phyloP scores from a whole-genome alignment of 2,113 vertebrate genomes.

The Phalacrocorax aristotelis region DNA sequence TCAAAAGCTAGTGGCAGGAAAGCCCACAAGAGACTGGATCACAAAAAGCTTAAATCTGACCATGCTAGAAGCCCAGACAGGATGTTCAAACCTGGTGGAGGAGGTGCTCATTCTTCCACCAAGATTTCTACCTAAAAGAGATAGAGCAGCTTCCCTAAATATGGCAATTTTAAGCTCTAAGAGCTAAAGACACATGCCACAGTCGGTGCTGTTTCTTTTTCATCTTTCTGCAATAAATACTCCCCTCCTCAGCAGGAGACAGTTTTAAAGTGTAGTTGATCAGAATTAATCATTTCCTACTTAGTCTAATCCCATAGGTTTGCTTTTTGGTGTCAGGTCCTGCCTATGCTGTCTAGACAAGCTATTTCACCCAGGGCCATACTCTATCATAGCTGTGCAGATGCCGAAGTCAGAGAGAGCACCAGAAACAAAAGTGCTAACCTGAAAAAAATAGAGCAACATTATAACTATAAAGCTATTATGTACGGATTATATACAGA shows the following conservation, averaged over 20 bases:
- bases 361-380: background rate
- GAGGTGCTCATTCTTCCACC: background rate
- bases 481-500: background rate
- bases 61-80: background rate
- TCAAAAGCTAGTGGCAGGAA: background rate
- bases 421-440: background rate
- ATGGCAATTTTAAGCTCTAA: background rate
- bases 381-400: background rate
- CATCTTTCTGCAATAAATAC: background rate
- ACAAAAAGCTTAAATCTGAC: background rate
- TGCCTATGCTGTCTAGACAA: background rate
- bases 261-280: background rate
- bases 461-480: background rate
- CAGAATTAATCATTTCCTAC: background rate
- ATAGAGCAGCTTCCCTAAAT: background rate
- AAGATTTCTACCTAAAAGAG: background rate
- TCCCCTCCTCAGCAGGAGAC: background rate
- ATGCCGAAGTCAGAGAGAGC: background rate
- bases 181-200: background rate
- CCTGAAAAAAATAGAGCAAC: background rate
- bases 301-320: background rate
- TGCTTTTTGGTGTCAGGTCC: background rate
- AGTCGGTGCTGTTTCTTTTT: background rate
- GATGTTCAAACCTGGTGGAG: background rate
- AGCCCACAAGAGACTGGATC: background rate